Evolutionary conservation across 2,113 vertebrate species (phyloP).

Genomic region (Alaudala cheleensis): DNA sequence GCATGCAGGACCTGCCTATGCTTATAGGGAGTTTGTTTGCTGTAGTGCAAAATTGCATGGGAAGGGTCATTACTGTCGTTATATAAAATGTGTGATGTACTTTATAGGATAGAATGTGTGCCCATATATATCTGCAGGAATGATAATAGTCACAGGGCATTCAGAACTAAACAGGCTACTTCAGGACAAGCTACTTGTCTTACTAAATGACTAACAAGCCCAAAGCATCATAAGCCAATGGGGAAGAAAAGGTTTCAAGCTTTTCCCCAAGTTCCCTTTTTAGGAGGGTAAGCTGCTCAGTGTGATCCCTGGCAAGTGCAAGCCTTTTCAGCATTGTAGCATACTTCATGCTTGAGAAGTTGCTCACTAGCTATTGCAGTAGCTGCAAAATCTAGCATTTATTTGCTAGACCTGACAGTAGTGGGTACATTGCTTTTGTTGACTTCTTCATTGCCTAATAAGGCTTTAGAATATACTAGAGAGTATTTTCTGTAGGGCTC

Average conservation of each 20-base stretch:
- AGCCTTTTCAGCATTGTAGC: constrained; percentile 25
- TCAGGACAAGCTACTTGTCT: constrained; percentile 21
- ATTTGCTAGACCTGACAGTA: not conserved
- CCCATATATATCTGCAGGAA: not conserved
- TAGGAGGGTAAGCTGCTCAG: constrained; percentile 9
- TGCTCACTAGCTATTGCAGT: not conserved
- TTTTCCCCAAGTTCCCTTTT: constrained; percentile 39
- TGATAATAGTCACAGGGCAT: not conserved
- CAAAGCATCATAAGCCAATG: not conserved
- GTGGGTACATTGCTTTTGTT: not conserved
- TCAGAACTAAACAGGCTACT: constrained; percentile 2
- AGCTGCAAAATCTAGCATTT: not conserved
- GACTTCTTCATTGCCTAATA: not conserved
- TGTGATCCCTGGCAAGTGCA: not conserved
- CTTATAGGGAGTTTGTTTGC: not conserved
- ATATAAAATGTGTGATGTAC: not conserved
- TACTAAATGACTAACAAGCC: not conserved
- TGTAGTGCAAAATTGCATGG: not conserved
- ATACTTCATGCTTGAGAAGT: constrained; percentile 1
- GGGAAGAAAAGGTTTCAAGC: constrained; percentile 27
- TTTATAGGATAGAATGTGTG: not conserved
- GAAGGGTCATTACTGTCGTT: not conserved
- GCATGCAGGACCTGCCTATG: not conserved
- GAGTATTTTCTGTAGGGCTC: not conserved
- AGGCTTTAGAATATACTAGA: not conserved